These are phyloP conservation scores for Engystomops pustulosus DNA, from an alignment of 2,113 vertebrate genomes.

Conservation along the genomic window DNA sequence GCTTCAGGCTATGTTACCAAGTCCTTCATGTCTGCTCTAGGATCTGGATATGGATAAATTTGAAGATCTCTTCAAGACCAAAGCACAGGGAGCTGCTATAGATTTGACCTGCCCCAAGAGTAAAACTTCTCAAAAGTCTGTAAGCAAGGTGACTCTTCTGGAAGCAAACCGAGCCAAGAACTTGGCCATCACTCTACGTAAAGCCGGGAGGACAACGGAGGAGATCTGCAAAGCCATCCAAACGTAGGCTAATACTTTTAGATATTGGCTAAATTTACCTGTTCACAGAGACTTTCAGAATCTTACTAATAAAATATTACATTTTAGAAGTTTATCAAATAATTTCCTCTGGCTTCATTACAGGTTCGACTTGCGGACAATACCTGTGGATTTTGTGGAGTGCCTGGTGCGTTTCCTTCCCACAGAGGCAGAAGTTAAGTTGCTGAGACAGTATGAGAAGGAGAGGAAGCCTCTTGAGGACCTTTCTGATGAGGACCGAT, in stretches of 20 bases:
- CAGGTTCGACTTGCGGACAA: slow-evolving; percentile 89
- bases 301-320: too few relatives aligned
- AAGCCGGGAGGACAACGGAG: slow-evolving; percentile 86
- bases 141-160: slow-evolving; percentile 88
- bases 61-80: slow-evolving; percentile 97
- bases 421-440: slow-evolving; percentile 86
- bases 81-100: slow-evolving; percentile 89
- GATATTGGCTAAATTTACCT: neutral
- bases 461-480: slow-evolving; percentile 89
- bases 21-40: slow-evolving; percentile 64
- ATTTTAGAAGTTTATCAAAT: neutral
- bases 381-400: slow-evolving; percentile 94
- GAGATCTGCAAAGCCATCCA: slow-evolving; percentile 96
- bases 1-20: neutral
- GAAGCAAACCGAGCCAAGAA: slow-evolving; percentile 96
- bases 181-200: slow-evolving; percentile 93
- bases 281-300: too few relatives aligned
- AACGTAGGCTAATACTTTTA: slow-evolving; percentile 72
- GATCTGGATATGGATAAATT: slow-evolving; percentile 93
- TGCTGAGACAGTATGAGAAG: slow-evolving; percentile 88
- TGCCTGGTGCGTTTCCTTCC: slow-evolving; percentile 94
- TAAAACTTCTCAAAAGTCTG: slow-evolving; percentile 85
- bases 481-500: slow-evolving; percentile 90
- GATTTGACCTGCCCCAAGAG: slow-evolving; percentile 86
- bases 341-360: neutral